Evolutionary conservation across 1,140 invertebrate species (phyloP), one percentile per base, ranked within the genome.

Genomic region (Maniola jurtina): DNA sequence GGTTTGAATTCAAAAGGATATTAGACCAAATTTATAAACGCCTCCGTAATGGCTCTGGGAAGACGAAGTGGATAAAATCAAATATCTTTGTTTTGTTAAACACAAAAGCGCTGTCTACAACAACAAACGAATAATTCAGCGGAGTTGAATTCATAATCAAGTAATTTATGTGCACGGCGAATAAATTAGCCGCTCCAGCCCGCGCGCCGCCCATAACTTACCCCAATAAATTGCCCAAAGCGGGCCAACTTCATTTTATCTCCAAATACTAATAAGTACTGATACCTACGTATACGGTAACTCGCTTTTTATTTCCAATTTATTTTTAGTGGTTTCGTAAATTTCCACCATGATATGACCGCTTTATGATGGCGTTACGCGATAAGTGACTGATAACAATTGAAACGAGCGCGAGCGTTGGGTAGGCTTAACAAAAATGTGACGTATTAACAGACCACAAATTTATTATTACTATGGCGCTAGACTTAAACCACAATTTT

Each of bases 101-200:
- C 73, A 84, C 83, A 84, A 86, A 84, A 84, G 83, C 84, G 80
- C 76, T 77, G 82, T 84, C 80, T 81, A 81, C 80, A 84, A 88
- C 83, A 89, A 88, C 85, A 86, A 80, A 85, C 81, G 86, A 86
- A 89, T 85, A 88, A 84, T 82, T 82, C 81, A 85, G 80, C 81
- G 77, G 81, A 90, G 84, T 84, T 84, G 88, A 88, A 90, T 90
- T 90, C 88, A 90, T 90, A 90, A 90, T 90, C 86, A 88, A 89
- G 88, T 90, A 90, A 90, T 90, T 90, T 89, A 90, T 90, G 86
- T 90, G 86, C 86, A 89, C 85, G 86, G 81, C 84, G 88, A 88
- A 90, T 90, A 90, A 90, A 90, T 90, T 90, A 90, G 84, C 80
- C 83, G 81, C 80, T 79, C 81, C 74, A 83, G 85, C 79, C 86